These are phyloP conservation scores for Psilopsiagon aymara DNA, from an alignment of 2,113 vertebrate species.

Conservation along the genomic window DNA sequence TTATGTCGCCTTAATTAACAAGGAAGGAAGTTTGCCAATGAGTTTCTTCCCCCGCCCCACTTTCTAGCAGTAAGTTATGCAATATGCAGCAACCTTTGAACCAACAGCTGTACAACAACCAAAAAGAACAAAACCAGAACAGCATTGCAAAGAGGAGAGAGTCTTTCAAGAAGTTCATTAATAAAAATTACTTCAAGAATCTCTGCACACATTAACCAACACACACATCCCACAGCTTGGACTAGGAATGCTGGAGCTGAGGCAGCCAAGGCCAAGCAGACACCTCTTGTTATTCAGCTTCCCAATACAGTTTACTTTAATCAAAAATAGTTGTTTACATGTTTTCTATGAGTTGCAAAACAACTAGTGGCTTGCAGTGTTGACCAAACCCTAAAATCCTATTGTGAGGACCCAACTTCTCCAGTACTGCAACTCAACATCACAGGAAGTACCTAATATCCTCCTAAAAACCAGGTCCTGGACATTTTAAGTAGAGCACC, in stretches of 20 bases:
- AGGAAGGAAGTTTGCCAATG: slow-evolving; percentile 55
- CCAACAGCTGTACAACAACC: slow-evolving; percentile 8
- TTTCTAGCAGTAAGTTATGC: not conserved
- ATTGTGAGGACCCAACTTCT: not conserved
- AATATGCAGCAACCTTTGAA: slow-evolving; percentile 46
- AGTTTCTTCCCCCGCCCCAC: not conserved
- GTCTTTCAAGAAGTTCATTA: slow-evolving; percentile 24
- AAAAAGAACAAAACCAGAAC: not conserved
- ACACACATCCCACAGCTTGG: not conserved
- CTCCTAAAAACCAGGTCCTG: not conserved
- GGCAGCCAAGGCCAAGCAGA: not conserved
- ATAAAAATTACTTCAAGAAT: slow-evolving; percentile 15
- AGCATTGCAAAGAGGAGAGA: not conserved
- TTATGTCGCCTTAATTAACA: slow-evolving; percentile 7
- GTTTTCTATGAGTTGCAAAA: not conserved
- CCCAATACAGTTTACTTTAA: not conserved
- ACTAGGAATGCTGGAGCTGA: not conserved
- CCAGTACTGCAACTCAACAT: not conserved
- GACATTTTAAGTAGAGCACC: not conserved
- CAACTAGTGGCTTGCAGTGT: not conserved
- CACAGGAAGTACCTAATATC: not conserved
- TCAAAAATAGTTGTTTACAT: not conserved
- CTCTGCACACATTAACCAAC: not conserved
- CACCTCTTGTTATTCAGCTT: not conserved
- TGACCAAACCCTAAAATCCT: not conserved